These are phyloP conservation scores for Psephotus haematonotus DNA, from an alignment of 2,113 vertebrate species.

Conservation along the genomic window DNA sequence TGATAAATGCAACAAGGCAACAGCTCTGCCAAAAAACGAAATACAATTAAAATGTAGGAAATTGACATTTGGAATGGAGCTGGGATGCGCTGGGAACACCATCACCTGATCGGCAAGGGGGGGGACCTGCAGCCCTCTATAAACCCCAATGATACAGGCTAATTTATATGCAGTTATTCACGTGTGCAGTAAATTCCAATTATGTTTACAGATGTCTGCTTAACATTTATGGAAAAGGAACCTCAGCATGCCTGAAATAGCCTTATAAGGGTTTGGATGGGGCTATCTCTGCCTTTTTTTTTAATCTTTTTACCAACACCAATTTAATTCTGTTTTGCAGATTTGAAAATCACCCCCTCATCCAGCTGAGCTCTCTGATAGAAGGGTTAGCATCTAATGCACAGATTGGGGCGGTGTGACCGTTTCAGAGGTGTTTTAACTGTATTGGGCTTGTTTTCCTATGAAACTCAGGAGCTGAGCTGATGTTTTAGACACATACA, in stretches of 20 bases:
- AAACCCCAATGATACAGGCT: constrained; percentile 49
- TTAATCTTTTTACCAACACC: not conserved
- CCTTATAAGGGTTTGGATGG: constrained; percentile 44
- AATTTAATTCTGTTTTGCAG: constrained; percentile 57
- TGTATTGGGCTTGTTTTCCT: not conserved
- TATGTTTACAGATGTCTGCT: constrained; percentile 88
- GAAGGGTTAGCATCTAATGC: not conserved
- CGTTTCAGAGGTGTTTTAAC: not conserved
- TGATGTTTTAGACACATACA: not conserved
- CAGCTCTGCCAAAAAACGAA: not conserved
- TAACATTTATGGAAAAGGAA: constrained; percentile 79
- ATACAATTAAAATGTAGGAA: constrained; percentile 24
- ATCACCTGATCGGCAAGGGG: not conserved
- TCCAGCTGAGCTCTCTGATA: constrained; percentile 30
- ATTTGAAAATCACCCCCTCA: not conserved
- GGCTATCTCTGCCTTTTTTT: not conserved
- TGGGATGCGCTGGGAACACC: not conserved
- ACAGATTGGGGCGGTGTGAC: not conserved
- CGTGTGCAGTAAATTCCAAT: constrained; percentile 92
- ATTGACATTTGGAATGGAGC: constrained; percentile 60
- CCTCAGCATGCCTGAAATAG: constrained; percentile 52
- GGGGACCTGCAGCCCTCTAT: constrained; percentile 6
- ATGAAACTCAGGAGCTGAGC: not conserved
- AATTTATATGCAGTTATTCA: constrained; percentile 90
- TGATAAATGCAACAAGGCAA: constrained; percentile 32